Evolutionary conservation across 2,797 vertebrate genomes (phyloP).

Genomic region (Trachurus trachurus): DNA sequence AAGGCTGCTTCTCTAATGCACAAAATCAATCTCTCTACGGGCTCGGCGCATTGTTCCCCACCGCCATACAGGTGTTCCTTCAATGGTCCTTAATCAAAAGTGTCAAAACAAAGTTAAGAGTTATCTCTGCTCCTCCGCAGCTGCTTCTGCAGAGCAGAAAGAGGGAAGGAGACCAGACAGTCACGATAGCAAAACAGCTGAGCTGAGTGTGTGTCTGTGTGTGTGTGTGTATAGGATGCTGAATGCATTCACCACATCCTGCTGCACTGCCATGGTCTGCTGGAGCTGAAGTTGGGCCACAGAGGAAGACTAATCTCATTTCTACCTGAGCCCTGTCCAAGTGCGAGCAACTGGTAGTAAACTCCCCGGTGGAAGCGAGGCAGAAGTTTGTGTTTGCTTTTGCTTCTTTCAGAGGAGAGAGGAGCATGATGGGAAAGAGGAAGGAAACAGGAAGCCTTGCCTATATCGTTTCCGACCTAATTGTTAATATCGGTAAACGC

Average conservation of each 20-base stretch:
- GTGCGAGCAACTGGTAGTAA: constrained; percentile 34
- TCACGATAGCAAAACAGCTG: constrained; percentile 62
- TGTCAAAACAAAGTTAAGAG: constrained; percentile 93
- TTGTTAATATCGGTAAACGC: constrained; percentile 56
- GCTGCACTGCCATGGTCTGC: constrained; percentile 19
- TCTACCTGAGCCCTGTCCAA: constrained; percentile 29
- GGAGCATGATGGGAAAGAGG: neutral
- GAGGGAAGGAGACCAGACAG: constrained; percentile 66
- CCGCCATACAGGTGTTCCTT: constrained; percentile 92
- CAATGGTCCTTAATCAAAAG: constrained; percentile 93
- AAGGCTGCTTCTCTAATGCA: constrained; percentile 94
- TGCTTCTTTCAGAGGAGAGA: constrained; percentile 18
- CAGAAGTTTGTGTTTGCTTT: constrained; percentile 25
- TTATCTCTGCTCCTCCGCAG: constrained; percentile 87
- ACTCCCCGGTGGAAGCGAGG: constrained; percentile 18
- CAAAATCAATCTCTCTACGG: constrained; percentile 91
- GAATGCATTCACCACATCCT: constrained; percentile 47
- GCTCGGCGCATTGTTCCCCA: constrained; percentile 87
- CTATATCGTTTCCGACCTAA: neutral
- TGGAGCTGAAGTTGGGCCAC: constrained; percentile 49
- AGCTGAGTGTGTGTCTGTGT: constrained; percentile 13
- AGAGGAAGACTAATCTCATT: constrained; percentile 27
- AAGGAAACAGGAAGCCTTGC: neutral
- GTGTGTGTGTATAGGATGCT: constrained; percentile 43
- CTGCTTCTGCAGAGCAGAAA: constrained; percentile 76